Evolutionary conservation across 1,140 invertebrate genomes (phyloP).

Genomic region (Cydia splendana): DNA sequence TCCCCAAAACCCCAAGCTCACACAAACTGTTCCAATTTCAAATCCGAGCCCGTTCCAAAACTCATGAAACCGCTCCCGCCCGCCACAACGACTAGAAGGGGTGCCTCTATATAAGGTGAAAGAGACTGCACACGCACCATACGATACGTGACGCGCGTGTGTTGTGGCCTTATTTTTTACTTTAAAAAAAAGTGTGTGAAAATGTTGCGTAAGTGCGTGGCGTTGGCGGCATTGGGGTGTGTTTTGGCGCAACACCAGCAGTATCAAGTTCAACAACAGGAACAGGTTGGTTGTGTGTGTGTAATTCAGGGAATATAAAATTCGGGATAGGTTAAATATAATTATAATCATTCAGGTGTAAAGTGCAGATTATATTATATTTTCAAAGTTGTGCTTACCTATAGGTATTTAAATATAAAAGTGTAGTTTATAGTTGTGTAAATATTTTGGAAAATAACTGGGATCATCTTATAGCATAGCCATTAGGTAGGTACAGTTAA

Average conservation of each 20-base stretch:
- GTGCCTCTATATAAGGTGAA: slow-evolving; percentile 74
- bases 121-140: slow-evolving; percentile 55
- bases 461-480: too few species aligned
- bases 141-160: slow-evolving; percentile 68
- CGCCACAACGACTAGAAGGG: slow-evolving; percentile 64
- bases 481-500: too few species aligned
- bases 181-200: slow-evolving; percentile 53
- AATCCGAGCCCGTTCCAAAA: slow-evolving; percentile 45
- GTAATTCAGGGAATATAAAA: background rate
- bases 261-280: slow-evolving; percentile 50
- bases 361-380: too few species aligned
- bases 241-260: slow-evolving; percentile 62
- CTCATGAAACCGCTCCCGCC: slow-evolving; percentile 52
- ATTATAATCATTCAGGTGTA: too few species aligned
- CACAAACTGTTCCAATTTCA: slow-evolving; percentile 51
- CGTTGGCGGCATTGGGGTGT: slow-evolving; percentile 64
- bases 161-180: slow-evolving; percentile 54
- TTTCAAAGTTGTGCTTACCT: too few species aligned
- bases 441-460: too few species aligned
- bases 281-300: slow-evolving; percentile 55
- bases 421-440: too few species aligned
- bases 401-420: too few species aligned
- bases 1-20: slow-evolving; percentile 2
- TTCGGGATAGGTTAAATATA: too few species aligned
- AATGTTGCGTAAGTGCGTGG: slow-evolving; percentile 64